phyloP scores from a whole-genome alignment of 1,140 invertebrate genomes.

The Bombus soroeensis region DNA sequence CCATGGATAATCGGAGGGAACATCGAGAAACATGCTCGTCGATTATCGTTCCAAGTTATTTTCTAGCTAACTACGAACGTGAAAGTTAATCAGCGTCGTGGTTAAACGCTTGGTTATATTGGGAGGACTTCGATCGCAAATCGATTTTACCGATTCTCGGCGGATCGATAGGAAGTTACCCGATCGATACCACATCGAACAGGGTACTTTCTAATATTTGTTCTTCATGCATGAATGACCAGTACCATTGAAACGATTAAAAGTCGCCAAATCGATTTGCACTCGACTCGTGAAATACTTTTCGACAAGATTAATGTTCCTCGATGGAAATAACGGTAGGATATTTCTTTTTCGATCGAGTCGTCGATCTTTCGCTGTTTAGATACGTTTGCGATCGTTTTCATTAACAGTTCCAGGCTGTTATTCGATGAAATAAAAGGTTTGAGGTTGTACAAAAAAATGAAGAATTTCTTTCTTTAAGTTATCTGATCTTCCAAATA shows the following conservation, averaged over 20 bases:
- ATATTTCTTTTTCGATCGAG: not conserved
- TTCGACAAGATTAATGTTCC: constrained; percentile 1
- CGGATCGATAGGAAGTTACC: not conserved
- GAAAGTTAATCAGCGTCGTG: constrained; percentile 49
- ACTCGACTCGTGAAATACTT: constrained; percentile 14
- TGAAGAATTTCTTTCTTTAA: not conserved
- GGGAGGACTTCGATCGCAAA: not conserved
- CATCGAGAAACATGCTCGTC: constrained; percentile 6
- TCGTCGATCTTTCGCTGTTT: not conserved
- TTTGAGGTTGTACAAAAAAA: not conserved
- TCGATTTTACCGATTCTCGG: constrained; percentile 26
- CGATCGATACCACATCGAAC: constrained; percentile 6
- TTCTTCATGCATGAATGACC: constrained; percentile 33
- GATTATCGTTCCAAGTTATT: constrained; percentile 35
- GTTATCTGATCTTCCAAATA: not conserved
- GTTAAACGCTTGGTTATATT: not conserved
- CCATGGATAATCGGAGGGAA: not conserved
- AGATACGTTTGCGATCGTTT: not conserved
- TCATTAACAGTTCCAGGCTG: not conserved
- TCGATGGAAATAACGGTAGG: not conserved
- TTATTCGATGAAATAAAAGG: not conserved
- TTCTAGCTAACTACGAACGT: constrained; percentile 34
- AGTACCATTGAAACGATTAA: constrained; percentile 35
- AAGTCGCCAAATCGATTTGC: constrained; percentile 27
- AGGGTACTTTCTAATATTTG: constrained; percentile 45